Base-by-base conservation (phyloP, 1,140 invertebrate species). In the Aradophagus sp. region DNA sequence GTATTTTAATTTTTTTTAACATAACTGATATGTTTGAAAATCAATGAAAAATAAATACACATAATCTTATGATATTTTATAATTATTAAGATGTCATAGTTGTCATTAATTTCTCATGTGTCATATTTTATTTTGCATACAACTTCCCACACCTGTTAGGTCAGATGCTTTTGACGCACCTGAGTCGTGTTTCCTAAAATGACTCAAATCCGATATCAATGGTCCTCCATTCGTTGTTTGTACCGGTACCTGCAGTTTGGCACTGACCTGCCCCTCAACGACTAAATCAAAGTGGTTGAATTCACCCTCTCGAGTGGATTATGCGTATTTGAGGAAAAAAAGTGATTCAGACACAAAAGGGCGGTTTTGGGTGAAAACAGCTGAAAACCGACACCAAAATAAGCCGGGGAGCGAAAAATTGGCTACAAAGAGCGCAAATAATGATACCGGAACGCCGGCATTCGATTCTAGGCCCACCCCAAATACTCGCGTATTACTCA, bases 361-460 rank as follows among this genome's bases (percentile, higher is more conserved):
- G 83, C 78, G 79, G 63, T 86, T 85, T 86, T 86, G 78, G 84
- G 84, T 80, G 80, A 81, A 86, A 86, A 86, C 84, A 81, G 73
- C 76, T 80, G 82, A 85, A 86, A 86, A 86, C 75, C 79, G 83
- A 85, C 79, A 85, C 84, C 83, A 81, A 86, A 85, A 85, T 78
- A 85, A 80, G 78, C 78, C 77, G 77, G 75, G 67, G 72, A 75
- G 74, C 82, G 80, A 77, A 75, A 84, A 83, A 85, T 84, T 78
- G 80, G 66, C 75, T 76, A 82, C 82, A 83, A 82, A 82, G 77
- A 79, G 73, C 68, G 74, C 76, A 80, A 81, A 82, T 84, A 80
- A 80, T 77, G 65, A 74, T 56, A 45, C 48, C 73, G 76, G 80
- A 83, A 76, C 78, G 74, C 61, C 77, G 73, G 80, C 79, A 84